Evolutionary conservation across 2,113 vertebrate species (phyloP).

Genomic region (Protobothrops mucrosquamatus): DNA sequence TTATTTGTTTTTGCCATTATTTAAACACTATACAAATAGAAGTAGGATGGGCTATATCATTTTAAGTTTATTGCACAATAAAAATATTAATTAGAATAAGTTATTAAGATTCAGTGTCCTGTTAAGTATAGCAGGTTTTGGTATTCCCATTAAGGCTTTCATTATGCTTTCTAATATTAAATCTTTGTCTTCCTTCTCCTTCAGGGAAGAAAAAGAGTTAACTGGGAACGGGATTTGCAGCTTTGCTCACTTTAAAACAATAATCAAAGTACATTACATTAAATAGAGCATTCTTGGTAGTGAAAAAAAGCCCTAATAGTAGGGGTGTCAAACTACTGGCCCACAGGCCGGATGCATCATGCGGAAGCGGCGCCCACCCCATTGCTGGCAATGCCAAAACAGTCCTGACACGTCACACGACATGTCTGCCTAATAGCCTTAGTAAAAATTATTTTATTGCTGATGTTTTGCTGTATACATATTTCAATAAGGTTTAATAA

Average conservation of each 20-base stretch:
- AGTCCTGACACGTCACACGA: no score
- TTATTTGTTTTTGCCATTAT: neutral
- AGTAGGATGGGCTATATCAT: neutral
- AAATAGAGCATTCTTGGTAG: neutral
- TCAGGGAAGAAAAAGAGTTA: neutral
- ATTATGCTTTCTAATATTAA: neutral
- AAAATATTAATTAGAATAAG: neutral
- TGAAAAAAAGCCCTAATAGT: neutral
- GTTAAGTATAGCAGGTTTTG: neutral
- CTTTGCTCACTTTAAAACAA: neutral
- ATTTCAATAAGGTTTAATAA: neutral
- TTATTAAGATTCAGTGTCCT: neutral
- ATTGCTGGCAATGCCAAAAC: no score
- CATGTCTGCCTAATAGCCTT: no score
- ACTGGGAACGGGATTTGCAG: neutral
- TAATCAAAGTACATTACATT: neutral
- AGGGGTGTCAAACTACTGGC: no score
- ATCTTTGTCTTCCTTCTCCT: neutral
- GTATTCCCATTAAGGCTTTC: neutral
- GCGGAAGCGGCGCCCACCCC: no score
- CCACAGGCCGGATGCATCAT: no score
- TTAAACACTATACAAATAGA: neutral
- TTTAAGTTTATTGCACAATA: neutral
- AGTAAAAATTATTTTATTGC: neutral
- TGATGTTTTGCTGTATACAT: neutral